Evolutionary conservation across 2,888 invertebrate species (phyloP), one percentile per base, ranked within the genome.

Genomic region (Incurvaria masculella): DNA sequence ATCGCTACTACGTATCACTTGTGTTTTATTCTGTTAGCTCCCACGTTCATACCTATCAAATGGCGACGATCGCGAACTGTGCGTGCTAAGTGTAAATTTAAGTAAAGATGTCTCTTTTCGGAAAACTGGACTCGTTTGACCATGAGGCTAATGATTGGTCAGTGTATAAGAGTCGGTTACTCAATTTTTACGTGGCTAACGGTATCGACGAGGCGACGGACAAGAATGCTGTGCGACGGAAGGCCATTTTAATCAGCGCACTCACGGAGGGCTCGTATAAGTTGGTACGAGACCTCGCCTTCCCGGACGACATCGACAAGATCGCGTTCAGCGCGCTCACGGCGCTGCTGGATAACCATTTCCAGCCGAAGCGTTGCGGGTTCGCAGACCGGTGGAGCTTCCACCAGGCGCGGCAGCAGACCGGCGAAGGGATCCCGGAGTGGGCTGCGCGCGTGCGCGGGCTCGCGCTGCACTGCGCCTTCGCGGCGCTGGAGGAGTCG

Each of bases 281-380:
- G 21, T 23, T 57, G 6, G 55, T 55, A 10, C 39, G 42, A 8
- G 54, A 57, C 21, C 42, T 56, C 23, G 56, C 53, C 3, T 20
- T 55, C 17, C 58, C 58, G 1, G 52, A 53, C 11, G 50, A 55
- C 3, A 10, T 57, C 0, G 51, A 50, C 23, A 47, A 49, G 2
- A 47, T 55, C 2, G 48, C 49, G 1, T 58, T 33, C 33, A 33
- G 33, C 14, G 14, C 8, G 33, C 33, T 54, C 2, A 11, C 41
- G 1, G 10, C 23, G 10, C 26, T 56, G 10, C 44, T 60, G 5
- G 59, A 61, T 39, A 17, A 46, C 1, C 59, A 60, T 39, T 60
- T 60, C 46, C 55, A 51, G 0, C 58, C 59, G 6, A 59, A 56
- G 40, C 47, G 47, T 4, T 42, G 53, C 8, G 59, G 58, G 1